Percentiles rank a stretch among this genome's conserved stretches.
These are phyloP conservation scores for Phataginus tetradactyla DNA, from an alignment of 2,797 vertebrate genomes.

Conservation along the genomic window DNA sequence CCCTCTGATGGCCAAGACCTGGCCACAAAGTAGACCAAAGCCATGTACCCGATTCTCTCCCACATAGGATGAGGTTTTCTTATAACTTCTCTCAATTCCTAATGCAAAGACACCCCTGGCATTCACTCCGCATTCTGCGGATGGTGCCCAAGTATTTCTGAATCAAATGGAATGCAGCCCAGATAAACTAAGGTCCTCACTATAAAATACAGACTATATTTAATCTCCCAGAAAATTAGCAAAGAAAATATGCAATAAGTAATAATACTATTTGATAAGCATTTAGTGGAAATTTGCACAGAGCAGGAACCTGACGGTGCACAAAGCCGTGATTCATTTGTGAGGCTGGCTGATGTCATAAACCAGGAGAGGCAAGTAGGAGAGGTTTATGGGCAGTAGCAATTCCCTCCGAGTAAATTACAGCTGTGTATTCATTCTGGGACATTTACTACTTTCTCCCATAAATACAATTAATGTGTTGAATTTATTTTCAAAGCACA, in stretches of 20 bases:
- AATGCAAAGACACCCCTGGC: not conserved
- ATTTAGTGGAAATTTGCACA: constrained; percentile 60
- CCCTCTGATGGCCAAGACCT: not conserved
- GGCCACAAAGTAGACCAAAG: not conserved
- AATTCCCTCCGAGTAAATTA: constrained; percentile 73
- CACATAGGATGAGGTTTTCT: not conserved
- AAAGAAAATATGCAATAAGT: constrained; percentile 67
- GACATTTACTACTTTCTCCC: constrained; percentile 75
- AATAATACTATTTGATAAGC: constrained; percentile 63
- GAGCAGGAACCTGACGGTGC: not conserved
- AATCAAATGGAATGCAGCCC: not conserved
- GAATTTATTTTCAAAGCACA: constrained; percentile 78
- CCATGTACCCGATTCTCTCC: not conserved
- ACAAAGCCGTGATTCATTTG: constrained; percentile 67
- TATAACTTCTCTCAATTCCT: not conserved
- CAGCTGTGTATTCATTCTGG: constrained; percentile 71
- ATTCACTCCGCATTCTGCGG: not conserved
- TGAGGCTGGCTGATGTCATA: constrained; percentile 62
- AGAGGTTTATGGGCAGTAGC: constrained; percentile 75
- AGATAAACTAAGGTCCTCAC: not conserved
- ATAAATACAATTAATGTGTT: constrained; percentile 80
- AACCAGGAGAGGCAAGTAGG: constrained; percentile 50
- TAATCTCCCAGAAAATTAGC: constrained; percentile 73
- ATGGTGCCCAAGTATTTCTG: not conserved
- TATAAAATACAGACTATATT: not conserved